These are phyloP conservation scores for Flexamia atlantica DNA, from an alignment of 2,888 invertebrate genomes.

Conservation along the genomic window DNA sequence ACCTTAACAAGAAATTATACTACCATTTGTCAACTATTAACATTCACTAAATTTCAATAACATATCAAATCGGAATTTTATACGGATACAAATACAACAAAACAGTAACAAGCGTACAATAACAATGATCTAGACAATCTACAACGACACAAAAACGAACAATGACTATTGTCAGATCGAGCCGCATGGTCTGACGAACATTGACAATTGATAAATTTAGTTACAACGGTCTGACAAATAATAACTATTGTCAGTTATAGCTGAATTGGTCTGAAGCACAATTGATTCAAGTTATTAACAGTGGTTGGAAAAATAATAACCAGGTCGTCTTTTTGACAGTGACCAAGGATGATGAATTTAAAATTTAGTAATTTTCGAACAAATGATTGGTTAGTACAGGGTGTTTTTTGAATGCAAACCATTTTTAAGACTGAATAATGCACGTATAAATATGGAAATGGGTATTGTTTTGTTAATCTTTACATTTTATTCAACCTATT, in stretches of 20 bases:
- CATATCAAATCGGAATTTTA: constrained; percentile 37
- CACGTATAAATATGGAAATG: too few relatives aligned
- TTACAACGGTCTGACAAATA: neutral
- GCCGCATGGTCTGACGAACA: constrained; percentile 14
- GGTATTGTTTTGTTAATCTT: too few relatives aligned
- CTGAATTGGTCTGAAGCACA: neutral
- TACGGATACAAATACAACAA: constrained; percentile 41
- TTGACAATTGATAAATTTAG: neutral
- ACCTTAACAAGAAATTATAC: neutral
- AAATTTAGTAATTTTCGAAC: too few relatives aligned
- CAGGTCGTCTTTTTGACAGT: too few relatives aligned
- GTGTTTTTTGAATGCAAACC: too few relatives aligned
- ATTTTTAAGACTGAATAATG: too few relatives aligned
- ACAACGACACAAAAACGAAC: constrained; percentile 30
- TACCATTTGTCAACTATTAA: neutral
- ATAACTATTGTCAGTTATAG: constrained; percentile 12
- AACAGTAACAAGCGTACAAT: constrained; percentile 34
- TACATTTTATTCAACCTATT: too few relatives aligned
- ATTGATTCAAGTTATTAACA: neutral
- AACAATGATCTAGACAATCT: constrained; percentile 36
- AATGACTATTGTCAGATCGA: constrained; percentile 26
- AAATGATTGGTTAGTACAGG: too few relatives aligned
- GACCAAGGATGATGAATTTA: too few relatives aligned
- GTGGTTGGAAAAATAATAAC: neutral
- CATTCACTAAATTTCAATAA: neutral